Base-by-base conservation (phyloP, 1,140 invertebrate genomes). In the Drosophila auraria region DNA sequence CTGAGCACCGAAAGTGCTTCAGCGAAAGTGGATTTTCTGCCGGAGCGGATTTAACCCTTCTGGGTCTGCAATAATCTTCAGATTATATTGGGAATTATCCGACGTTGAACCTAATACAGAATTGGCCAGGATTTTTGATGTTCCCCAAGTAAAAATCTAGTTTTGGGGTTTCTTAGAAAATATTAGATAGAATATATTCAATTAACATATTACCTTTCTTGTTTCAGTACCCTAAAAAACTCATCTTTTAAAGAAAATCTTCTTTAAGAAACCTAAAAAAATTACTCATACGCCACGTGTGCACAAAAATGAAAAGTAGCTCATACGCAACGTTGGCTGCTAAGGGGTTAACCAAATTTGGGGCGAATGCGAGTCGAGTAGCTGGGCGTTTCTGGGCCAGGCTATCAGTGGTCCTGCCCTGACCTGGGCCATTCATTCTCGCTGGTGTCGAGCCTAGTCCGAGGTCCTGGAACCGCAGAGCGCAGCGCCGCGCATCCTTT, bases 371-470 rank as follows among this genome's bases (percentile, higher is more conserved):
- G 11, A 33, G 9, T 17, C 8, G 47, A 33, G 9, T 17, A 15
- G 47, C 44, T 25, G 38, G 44, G 60, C 53, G 70, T 72, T 72
- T 72, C 36, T 71, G 45, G 68, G 70, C 68, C 70, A 73, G 57
- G 54, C 38, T 73, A 73, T 73, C 71, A 61, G 68, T 33, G 69
- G 69, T 40, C 44, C 36, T 73, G 45, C 44, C 60, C 65, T 68
- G 84, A 79, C 82, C 84, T 80, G 49, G 66, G 78, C 70, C 84
- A 89, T 87, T 90, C 74, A 90, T 90, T 87, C 69, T 89, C 73
- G 61, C 54, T 45, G 69, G 68, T 73, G 71, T 38, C 69, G 54
- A 59, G 71, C 71, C 71, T 73, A 73, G 71, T 73, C 68, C 45
- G 44, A 72, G 44, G 70, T 60, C 54, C 51, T 70, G 51, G n/a